These are phyloP conservation scores for Ciconia nigra DNA, from an alignment of 2,797 vertebrate genomes.

Conservation along the genomic window DNA sequence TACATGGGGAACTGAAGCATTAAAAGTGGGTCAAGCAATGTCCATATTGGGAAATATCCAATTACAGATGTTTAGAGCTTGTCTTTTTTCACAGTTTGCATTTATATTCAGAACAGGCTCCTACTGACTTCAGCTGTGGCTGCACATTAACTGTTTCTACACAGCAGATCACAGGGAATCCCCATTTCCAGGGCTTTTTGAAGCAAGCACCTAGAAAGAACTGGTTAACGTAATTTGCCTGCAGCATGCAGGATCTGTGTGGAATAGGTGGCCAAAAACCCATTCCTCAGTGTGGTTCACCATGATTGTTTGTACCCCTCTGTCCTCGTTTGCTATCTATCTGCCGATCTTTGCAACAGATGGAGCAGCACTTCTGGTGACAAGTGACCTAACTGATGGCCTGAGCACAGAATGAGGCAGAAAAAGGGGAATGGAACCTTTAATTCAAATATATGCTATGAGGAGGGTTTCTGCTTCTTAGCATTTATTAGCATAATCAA, in stretches of 20 bases:
- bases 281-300: neutral
- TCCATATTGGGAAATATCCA: fast-evolving
- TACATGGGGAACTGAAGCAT: neutral
- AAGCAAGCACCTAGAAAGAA: neutral
- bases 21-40: neutral
- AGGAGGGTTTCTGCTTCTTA: neutral
- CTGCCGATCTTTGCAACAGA: neutral
- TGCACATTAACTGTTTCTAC: neutral
- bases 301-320: neutral
- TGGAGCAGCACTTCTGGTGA: neutral
- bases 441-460: neutral
- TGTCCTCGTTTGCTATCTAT: fast-evolving
- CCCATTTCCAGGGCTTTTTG: neutral
- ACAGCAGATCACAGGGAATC: neutral
- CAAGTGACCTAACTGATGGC: no score
- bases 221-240: neutral
- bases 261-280: neutral
- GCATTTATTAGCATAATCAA: neutral
- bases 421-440: neutral
- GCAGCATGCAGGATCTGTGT: neutral
- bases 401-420: neutral
- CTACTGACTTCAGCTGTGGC: neutral
- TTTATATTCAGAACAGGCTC: neutral
- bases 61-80: neutral
- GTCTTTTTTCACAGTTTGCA: neutral